Conservation (phyloP, 2,888 invertebrate genomes). For the Oscheius sp. region DNA sequence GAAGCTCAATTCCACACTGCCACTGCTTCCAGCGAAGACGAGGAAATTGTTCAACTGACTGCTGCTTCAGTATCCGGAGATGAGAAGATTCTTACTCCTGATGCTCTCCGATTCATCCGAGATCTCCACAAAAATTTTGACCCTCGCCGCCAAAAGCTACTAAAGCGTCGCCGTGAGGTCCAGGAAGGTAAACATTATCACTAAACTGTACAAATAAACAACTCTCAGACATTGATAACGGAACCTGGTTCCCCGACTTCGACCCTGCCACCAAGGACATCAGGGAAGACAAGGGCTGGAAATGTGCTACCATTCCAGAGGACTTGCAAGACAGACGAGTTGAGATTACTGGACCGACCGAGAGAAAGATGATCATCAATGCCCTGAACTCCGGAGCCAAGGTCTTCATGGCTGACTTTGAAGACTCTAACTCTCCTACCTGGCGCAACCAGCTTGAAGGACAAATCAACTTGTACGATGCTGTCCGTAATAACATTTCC, state of each 20-base stretch:
- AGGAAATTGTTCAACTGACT: slow-evolving; percentile 69
- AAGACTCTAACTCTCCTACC: slow-evolving; percentile 82
- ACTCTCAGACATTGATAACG: slow-evolving; percentile 66
- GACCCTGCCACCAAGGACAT: slow-evolving; percentile 77
- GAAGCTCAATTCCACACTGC: slow-evolving; percentile 73
- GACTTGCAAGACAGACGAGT: slow-evolving; percentile 71
- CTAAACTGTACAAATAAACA: neutral
- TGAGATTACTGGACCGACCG: slow-evolving; percentile 77
- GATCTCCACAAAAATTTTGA: slow-evolving; percentile 78
- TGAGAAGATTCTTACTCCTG: slow-evolving; percentile 78
- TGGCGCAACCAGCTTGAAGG: slow-evolving; percentile 82
- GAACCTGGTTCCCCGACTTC: slow-evolving; percentile 73
- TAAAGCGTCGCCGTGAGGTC: slow-evolving; percentile 63
- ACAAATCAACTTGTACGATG: slow-evolving; percentile 79
- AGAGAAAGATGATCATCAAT: slow-evolving; percentile 79
- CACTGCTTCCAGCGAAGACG: slow-evolving; percentile 68
- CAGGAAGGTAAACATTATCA: slow-evolving; percentile 43
- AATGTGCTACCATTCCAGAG: slow-evolving; percentile 60
- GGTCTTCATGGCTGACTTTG: slow-evolving; percentile 74
- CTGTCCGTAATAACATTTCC: slow-evolving; percentile 76
- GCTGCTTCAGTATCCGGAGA: slow-evolving; percentile 74
- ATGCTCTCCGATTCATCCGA: slow-evolving; percentile 78
- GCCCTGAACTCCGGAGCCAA: slow-evolving; percentile 78
- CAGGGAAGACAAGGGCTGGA: slow-evolving; percentile 78
- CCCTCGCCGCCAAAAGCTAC: slow-evolving; percentile 72